phyloP scores from a whole-genome alignment of 2,797 vertebrate genomes.

The Cetoscarus ocellatus region DNA sequence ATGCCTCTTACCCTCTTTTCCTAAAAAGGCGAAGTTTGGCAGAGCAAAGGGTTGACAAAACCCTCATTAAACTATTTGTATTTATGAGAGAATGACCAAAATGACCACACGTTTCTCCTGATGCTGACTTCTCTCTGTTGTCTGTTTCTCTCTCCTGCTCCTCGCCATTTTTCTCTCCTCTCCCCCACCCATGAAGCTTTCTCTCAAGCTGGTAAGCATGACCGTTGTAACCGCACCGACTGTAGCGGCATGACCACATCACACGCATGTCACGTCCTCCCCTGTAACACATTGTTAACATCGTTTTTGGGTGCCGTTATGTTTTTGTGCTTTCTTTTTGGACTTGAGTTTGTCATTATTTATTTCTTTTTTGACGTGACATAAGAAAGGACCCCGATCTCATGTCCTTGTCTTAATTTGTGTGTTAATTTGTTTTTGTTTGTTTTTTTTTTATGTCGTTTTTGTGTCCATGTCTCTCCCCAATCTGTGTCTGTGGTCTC shows the following conservation, averaged over 20 bases:
- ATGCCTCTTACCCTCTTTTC: constrained; percentile 57
- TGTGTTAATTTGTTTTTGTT: constrained; percentile 64
- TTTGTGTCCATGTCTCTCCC: constrained; percentile 75
- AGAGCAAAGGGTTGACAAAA: constrained; percentile 24
- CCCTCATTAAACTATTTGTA: constrained; percentile 12
- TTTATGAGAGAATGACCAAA: constrained; percentile 43
- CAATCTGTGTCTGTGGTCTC: constrained; percentile 75
- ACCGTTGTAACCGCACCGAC: constrained; percentile 72
- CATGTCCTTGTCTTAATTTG: constrained; percentile 69
- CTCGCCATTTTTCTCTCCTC: constrained; percentile 68
- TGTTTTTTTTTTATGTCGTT: constrained; percentile 70
- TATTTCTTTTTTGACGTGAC: constrained; percentile 55
- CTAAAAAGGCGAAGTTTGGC: constrained; percentile 74
- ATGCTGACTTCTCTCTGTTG: constrained; percentile 85
- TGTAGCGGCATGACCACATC: constrained; percentile 79
- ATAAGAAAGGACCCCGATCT: constrained; percentile 73
- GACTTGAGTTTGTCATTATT: constrained; percentile 24
- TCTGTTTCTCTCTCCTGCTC: constrained; percentile 74
- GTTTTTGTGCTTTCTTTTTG: constrained; percentile 45
- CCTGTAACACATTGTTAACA: constrained; percentile 74
- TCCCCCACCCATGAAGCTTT: constrained; percentile 84
- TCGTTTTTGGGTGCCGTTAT: constrained; percentile 48
- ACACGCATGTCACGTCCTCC: constrained; percentile 79
- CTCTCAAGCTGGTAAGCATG: constrained; percentile 92
- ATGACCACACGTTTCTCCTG: constrained; percentile 67